Base-by-base conservation (phyloP, 2,113 vertebrate species). In the Malurus elegans region DNA sequence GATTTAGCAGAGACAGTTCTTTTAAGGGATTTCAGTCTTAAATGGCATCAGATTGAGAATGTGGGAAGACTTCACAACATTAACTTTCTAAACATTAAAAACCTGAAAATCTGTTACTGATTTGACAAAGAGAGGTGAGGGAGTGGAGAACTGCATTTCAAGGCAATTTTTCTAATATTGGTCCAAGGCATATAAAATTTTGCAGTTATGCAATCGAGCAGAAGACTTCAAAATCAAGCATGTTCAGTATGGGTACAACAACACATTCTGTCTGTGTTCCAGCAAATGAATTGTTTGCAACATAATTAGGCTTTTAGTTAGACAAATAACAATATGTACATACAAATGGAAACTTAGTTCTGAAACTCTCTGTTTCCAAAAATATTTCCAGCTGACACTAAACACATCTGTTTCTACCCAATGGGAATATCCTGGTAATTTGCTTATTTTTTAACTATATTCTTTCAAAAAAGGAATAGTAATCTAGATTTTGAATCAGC, bases 241-340 rank as follows among this genome's bases (percentile, higher is more conserved):
- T 58, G 17, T 40, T 67, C 21, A 31, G 15, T 57, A 45, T 10
- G 3, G 88, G 25, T 2, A 2, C 14, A 71, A 47, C 2, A 40
- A 40, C 31, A 47, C 3, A 66, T 74, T 78, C 29, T 40, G 7
- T 61, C 29, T 54, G 17, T 67, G 13, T 45, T 56, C 38, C 29
- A 51, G 23, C 19, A 88, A 75, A 79, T 42, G 0, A 50, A 70
- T 54, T 50, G 19, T 16, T 75, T 69, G 34, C 32, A 69, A 58
- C 10, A 6, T 44, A 64, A 64, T 60, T 18, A 47, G 17, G 14
- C 15, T 60, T 86, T 75, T 31, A 64, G 15, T 79, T 60, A 72
- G 24, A 61, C 23, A 42, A 76, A 60, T 53, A 71, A n/a, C 10
- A 36, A n/a, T 45, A 36, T 0, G 0, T 21, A 53, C 14, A 17